Evolutionary conservation across 2,888 invertebrate genomes (phyloP).

Genomic region (Amiota communis): DNA sequence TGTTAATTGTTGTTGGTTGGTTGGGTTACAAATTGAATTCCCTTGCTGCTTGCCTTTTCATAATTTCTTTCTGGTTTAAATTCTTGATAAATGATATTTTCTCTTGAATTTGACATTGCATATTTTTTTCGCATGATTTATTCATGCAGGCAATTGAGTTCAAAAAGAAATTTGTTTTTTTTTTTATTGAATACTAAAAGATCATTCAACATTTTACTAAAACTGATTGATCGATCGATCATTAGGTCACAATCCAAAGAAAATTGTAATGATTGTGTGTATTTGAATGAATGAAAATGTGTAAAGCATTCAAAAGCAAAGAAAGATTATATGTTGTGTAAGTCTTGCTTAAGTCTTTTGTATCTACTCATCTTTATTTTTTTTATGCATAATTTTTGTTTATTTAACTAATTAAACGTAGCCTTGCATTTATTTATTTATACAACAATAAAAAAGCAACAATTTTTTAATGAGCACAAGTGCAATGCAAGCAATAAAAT

Average conservation of each 20-base stretch:
- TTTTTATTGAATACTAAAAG: not conserved
- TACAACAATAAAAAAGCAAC: not conserved
- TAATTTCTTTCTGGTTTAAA: not conserved
- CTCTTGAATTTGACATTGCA: constrained; percentile 28
- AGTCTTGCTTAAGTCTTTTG: constrained; percentile 57
- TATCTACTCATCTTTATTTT: not conserved
- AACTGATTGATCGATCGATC: constrained; percentile 9
- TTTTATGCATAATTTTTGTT: constrained; percentile 1
- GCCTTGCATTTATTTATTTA: constrained; percentile 11
- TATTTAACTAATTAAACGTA: constrained; percentile 23
- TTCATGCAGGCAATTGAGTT: not conserved
- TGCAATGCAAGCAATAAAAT: constrained; percentile 19
- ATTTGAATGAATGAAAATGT: constrained; percentile 3
- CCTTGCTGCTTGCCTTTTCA: not conserved
- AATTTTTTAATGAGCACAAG: constrained; percentile 7
- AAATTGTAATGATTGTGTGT: not conserved
- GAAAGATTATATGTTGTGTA: not conserved
- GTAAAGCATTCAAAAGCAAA: not conserved
- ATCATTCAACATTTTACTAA: not conserved
- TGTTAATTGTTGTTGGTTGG: constrained; percentile 4
- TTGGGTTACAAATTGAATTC: constrained; percentile 30
- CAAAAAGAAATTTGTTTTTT: constrained; percentile 5
- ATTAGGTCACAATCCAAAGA: not conserved
- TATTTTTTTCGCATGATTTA: not conserved
- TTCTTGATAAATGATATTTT: constrained; percentile 37